These are phyloP conservation scores for Chondrilla cf. caribensis DNA, from an alignment of 37 sponge, comb jelly and placozoan species.

Conservation along the genomic window DNA sequence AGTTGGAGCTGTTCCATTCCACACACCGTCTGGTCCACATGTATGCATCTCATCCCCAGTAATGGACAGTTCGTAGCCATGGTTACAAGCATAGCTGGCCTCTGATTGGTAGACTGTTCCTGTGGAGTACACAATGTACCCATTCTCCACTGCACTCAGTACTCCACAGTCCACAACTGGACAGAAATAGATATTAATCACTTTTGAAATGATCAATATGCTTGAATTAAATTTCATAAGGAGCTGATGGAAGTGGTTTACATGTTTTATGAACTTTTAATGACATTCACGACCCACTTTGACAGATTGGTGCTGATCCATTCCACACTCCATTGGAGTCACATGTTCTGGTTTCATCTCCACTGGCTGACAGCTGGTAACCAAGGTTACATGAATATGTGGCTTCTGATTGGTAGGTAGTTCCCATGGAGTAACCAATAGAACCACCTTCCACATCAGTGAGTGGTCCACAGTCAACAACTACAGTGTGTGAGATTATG, in stretches of 20 bases:
- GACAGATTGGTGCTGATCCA: background rate
- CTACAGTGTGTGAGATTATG: background rate
- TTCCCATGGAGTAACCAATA: background rate
- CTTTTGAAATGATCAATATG: background rate
- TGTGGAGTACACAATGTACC: background rate
- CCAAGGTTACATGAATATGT: conserved; percentile 14
- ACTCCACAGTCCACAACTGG: conserved; percentile 1
- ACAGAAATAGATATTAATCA: background rate
- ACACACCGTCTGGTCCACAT: background rate
- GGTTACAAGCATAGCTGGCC: conserved; percentile 2
- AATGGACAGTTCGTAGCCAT: background rate
- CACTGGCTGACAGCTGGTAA: background rate
- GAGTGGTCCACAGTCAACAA: conserved; percentile 14
- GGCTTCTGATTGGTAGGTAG: background rate
- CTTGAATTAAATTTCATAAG: too few species aligned
- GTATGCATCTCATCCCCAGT: background rate
- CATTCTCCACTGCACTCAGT: background rate
- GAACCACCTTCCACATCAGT: background rate
- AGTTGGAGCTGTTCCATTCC: conserved; percentile 6
- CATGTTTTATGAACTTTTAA: too few species aligned
- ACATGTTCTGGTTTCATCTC: conserved; percentile 4
- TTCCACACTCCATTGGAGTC: background rate
- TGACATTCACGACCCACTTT: too few species aligned
- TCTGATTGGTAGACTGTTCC: background rate
- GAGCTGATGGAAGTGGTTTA: too few species aligned